Base-by-base conservation (phyloP, 2,113 vertebrate species). In the Casuarius casuarius region DNA sequence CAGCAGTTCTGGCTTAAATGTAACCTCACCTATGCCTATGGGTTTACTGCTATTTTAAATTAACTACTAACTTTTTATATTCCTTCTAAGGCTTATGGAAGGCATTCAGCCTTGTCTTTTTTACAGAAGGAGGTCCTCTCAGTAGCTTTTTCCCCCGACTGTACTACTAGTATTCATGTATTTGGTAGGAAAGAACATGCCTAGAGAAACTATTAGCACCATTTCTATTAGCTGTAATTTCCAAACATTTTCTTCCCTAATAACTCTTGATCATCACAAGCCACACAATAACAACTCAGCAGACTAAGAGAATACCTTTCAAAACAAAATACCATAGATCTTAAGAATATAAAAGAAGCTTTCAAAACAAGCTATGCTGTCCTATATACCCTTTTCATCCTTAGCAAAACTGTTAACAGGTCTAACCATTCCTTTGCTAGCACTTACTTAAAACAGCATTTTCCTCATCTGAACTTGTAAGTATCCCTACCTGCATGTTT, bases 381-480 rank as follows among this genome's bases (percentile, higher is more conserved):
- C 75, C 14, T 46, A 25, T 52, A 38, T 25, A 12, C 8, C 19
- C 78, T 80, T 84, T 9, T 28, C n/a, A 74, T 54, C 18, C 14
- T 81, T 49, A 52, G 25, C 25, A 25, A 38, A 81, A 84, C 31
- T 77, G 26, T 82, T 92, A 61, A 70, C 52, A 85, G 16, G 12
- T 67, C 51, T 92, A 93, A 96, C 44, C 40, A 51, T 42, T 86
- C 87, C 84, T 94, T 66, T 79, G 87, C 63, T 87, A 85, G 77
- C 54, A 94, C 35, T 91, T 92, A 87, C 81, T 93, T 95, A 91
- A 95, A 93, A 46, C 46, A 91, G 19, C 54, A 85, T 84, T 92
- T 86, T 90, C 63, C 59, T 94, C 63, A 74, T 59, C 29, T 86
- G 46, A 86, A 59, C 25, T 80, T 28, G 46, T 86, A 71, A 80